Evolutionary conservation across 2,797 vertebrate species (phyloP), one percentile per base, ranked within the genome.

Genomic region (Eupleurogrammus muticus): DNA sequence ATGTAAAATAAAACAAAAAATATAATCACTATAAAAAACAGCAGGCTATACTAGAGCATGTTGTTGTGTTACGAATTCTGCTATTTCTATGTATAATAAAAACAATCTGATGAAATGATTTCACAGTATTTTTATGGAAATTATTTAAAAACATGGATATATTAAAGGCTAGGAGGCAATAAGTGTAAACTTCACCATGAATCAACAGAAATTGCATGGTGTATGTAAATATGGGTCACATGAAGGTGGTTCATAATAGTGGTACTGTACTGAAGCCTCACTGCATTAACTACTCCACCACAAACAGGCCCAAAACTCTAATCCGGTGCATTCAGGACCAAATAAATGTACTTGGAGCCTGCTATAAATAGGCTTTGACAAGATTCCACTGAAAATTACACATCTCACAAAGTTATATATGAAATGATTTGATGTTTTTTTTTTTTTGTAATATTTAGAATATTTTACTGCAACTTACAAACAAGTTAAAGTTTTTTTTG

Each of bases 191-290:
- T 42, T 14, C 38, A 4, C 14, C 38, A 16, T 40, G 14, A 48
- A 34, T 73, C 34, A 54, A 19, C 8, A 20, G n/a, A 66, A 49
- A 49, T 13, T 46, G 6, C 54, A 28, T 23, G 34, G n/a, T 50
- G 5, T 35, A 9, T 74, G 11, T 50, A 42, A 40, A 73, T 55
- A 44, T 34, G 5, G 55, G 10, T 35, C 44, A 34, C 19, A 23
- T 17, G 1, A 38, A 47, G 0, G 65, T 17, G 6, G 0, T 36
- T 73, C 28, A 58, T 38, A 58, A 28, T 11, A 42, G 4, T 62
- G 32, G 5, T 19, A 7, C 21, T 57, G 2, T 9, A 20, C 19
- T 48, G 13, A 36, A n/a, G 16, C 9, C 7, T 12, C 21, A 51
- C 9, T 51, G 13, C 10, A 28, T 38, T 17, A 1, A 42, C 12